Evolutionary conservation across 1,140 invertebrate genomes (phyloP), one percentile per base, ranked within the genome.

Genomic region (Bombus consobrinus): DNA sequence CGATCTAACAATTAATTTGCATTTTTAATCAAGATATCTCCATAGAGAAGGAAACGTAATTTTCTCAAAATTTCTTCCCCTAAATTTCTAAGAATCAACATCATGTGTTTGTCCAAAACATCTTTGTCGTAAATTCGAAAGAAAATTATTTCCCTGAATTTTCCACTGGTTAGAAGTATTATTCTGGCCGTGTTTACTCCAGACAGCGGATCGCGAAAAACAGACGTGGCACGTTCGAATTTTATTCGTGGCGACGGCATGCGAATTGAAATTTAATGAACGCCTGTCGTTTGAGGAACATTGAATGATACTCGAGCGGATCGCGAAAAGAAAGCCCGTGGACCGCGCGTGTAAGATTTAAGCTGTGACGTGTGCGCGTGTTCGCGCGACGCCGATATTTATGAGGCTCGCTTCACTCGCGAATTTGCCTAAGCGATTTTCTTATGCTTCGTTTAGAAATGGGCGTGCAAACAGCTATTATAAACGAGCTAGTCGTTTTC

Each of bases 221-320:
- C n/a, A 66, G 32, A 66, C 41, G 47, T 10, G 25, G 78, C 64
- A 71, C 78, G 78, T 80, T 69, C 62, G 66, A 80, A 80, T 80
- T 82, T 82, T 43, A 59, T 82, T 68, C 41, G 57, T 15, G 53
- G 43, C 34, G 47, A 13, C 28, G 32, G 74, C 34, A 53, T 72
- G 57, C 72, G 72, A 83, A 66, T 83, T 77, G 68, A 53, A 81
- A 81, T 73, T 75, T 83, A 83, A 83, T 41, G 74, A 66, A 47
- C 43, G 43, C 59, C 18, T 2, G 34, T 66, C 39, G 25, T 64
- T 34, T 37, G 28, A 18, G 37, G 39, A 77, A 18, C 32, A 28
- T 78, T 10, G 59, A 64, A 34, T 34, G 62, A 78, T 78, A 78
- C 25, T 64, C 41, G 34, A 28, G 3, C 15, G 28, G 37, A 41